phyloP scores from a whole-genome alignment of 1,140 invertebrate species.

The Akabosia matsudoensis region DNA sequence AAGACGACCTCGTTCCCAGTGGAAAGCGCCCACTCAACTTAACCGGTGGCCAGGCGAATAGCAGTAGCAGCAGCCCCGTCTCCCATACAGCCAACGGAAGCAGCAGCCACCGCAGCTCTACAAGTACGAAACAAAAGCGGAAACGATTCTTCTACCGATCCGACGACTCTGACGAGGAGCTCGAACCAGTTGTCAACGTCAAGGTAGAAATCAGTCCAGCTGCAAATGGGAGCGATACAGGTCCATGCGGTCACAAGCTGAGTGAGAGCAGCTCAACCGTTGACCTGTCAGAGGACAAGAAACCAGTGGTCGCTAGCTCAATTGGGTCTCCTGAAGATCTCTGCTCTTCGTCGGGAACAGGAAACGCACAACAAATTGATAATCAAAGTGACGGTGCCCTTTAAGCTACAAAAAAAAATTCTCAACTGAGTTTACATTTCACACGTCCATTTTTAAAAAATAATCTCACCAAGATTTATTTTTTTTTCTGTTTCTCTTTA shows the following conservation, averaged over 20 bases:
- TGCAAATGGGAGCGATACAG: background rate
- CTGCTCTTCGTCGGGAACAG: background rate
- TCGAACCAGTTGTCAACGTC: conserved; percentile 30
- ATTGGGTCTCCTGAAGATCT: background rate
- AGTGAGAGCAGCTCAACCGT: background rate
- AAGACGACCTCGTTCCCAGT: background rate
- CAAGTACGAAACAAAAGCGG: conserved; percentile 26
- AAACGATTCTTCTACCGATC: conserved; percentile 46
- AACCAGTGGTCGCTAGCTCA: background rate
- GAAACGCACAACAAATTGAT: conserved; percentile 6
- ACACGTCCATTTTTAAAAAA: too few relatives aligned
- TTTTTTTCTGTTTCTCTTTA: too few relatives aligned
- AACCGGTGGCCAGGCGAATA: background rate
- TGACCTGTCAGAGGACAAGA: background rate
- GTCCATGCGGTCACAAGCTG: background rate
- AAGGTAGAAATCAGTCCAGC: conserved; percentile 17
- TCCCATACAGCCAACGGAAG: conserved; percentile 8
- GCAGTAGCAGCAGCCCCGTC: background rate
- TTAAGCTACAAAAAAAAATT: background rate
- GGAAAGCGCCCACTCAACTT: background rate
- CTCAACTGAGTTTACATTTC: too few relatives aligned
- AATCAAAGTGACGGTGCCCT: conserved; percentile 15
- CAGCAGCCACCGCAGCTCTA: conserved; percentile 1
- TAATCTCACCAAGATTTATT: too few relatives aligned
- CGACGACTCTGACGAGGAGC: conserved; percentile 46